phyloP scores from a whole-genome alignment of 2,113 vertebrate species.

The Entelurus aequoreus region DNA sequence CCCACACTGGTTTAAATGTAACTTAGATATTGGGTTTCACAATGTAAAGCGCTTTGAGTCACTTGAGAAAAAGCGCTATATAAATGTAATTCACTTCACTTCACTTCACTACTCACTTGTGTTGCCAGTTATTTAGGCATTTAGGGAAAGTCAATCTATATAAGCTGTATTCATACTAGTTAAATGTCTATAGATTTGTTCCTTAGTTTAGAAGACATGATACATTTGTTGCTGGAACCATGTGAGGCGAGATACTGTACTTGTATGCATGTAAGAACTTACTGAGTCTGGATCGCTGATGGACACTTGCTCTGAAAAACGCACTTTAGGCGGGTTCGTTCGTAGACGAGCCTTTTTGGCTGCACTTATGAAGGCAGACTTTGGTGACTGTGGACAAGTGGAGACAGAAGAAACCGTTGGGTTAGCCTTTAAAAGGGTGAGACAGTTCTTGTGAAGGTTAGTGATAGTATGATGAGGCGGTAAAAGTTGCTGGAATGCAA shows the following conservation, averaged over 20 bases:
- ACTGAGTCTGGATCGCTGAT: slow-evolving; percentile 91
- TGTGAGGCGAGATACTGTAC: too few relatives aligned
- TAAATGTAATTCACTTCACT: too few relatives aligned
- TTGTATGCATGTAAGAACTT: slow-evolving; percentile 64
- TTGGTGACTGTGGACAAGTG: slow-evolving; percentile 81
- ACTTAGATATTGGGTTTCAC: too few relatives aligned
- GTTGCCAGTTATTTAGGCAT: neutral
- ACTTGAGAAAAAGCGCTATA: too few relatives aligned
- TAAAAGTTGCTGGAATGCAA: slow-evolving; percentile 33
- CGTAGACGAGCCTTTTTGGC: slow-evolving; percentile 93
- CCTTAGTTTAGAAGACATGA: too few relatives aligned
- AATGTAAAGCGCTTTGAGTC: too few relatives aligned
- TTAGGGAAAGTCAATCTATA: too few relatives aligned
- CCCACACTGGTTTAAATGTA: too few relatives aligned
- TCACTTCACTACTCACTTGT: neutral
- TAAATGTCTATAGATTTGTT: too few relatives aligned
- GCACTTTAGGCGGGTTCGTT: slow-evolving; percentile 91
- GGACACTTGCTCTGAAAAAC: slow-evolving; percentile 96
- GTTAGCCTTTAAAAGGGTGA: neutral
- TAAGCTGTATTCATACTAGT: too few relatives aligned
- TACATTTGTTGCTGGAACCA: too few relatives aligned
- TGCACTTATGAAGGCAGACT: slow-evolving; percentile 97
- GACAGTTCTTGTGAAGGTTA: slow-evolving; percentile 26
- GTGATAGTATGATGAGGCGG: slow-evolving; percentile 11
- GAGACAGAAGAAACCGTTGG: slow-evolving; percentile 18